A percentile compares a stretch with the other conserved stretches of the same genome.
phyloP scores from a whole-genome alignment of 2,113 vertebrate species.

The Equus przewalskii region DNA sequence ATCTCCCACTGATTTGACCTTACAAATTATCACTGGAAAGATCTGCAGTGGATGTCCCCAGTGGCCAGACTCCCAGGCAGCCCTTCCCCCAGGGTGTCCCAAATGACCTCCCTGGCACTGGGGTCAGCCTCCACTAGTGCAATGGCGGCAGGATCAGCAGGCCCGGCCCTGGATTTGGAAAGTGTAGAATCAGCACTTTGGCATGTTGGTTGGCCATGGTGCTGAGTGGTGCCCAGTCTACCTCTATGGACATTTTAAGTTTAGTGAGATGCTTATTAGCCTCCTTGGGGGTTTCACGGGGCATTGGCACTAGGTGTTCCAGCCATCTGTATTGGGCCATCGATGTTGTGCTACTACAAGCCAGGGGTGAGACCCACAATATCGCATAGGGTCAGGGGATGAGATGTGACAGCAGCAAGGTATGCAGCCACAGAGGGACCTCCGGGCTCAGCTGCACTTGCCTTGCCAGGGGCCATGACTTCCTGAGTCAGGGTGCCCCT shows the following conservation, averaged over 20 bases:
- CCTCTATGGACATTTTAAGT: background rate
- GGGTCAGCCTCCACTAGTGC: background rate
- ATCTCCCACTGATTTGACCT: background rate
- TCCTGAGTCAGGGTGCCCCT: background rate
- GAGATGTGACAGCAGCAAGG: background rate
- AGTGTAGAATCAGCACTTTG: background rate
- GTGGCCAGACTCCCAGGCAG: too few relatives aligned
- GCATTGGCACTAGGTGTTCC: background rate
- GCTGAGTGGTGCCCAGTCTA: background rate
- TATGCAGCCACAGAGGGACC: rapidly evolving
- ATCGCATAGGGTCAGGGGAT: background rate
- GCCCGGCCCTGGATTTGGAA: background rate
- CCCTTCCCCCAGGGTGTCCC: background rate
- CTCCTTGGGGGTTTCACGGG: background rate
- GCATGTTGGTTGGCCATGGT: background rate
- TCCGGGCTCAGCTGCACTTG: rapidly evolving
- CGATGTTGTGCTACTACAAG: background rate
- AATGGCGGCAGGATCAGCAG: background rate
- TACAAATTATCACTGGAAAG: background rate
- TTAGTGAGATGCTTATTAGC: background rate
- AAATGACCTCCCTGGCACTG: background rate
- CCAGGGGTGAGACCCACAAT: background rate
- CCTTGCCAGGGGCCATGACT: background rate
- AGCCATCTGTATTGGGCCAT: background rate
- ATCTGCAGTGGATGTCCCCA: background rate